These are phyloP conservation scores for Montifringilla adamsi DNA, from an alignment of 2,113 vertebrate genomes.

Conservation along the genomic window DNA sequence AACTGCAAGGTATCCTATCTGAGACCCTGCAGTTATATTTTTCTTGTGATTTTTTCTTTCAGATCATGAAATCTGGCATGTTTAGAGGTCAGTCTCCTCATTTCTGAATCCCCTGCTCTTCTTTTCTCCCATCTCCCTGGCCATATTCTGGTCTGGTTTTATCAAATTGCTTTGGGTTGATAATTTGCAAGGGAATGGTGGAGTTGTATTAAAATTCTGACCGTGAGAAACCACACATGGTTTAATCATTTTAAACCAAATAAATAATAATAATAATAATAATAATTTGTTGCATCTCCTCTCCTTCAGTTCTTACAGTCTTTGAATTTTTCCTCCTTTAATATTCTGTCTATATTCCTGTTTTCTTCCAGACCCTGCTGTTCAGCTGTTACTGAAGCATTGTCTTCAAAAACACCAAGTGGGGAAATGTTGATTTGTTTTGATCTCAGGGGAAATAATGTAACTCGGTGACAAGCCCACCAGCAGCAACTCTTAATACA, in stretches of 20 bases:
- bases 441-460: constrained; percentile 59
- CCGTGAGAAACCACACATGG: neutral
- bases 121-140: neutral
- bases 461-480: neutral
- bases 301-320: neutral
- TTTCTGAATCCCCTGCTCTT: neutral
- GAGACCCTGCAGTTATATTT: neutral
- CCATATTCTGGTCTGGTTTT: neutral
- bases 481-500: neutral
- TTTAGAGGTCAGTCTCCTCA: neutral
- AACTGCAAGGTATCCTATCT: neutral
- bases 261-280: neutral
- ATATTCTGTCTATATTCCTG: neutral
- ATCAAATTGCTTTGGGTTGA: neutral
- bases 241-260: neutral
- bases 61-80: neutral
- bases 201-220: neutral
- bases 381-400: constrained; percentile 35
- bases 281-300: neutral
- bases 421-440: constrained; percentile 48
- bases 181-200: neutral
- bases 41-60: neutral
- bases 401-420: neutral
- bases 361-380: constrained; percentile 25
- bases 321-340: neutral